Evolutionary conservation across 2,888 invertebrate genomes (phyloP), one percentile per base, ranked within the genome.

Genomic region (Sarcophaga carnaria): DNA sequence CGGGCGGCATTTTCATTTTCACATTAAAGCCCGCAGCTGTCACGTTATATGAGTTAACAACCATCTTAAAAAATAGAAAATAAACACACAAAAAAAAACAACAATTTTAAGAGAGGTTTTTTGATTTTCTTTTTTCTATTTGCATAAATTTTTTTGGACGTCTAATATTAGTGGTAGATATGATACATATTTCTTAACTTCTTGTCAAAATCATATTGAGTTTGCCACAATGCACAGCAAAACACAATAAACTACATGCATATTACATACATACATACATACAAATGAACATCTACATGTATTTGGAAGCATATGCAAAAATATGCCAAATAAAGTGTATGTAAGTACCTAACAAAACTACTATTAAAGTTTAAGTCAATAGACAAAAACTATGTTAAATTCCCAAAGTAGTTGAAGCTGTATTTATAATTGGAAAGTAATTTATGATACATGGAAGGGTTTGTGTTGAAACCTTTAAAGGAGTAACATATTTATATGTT

Each of bases 21-120:
- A 90, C 83, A 90, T 91, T 89, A 88, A 90, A 89, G 91, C 92
- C 92, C 88, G 89, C 87, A 92, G 92, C 92, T 91, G 92, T 92
- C 92, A 92, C 92, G 92, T 89, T 87, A 85, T 89, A 89, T 90
- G 80, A 86, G 83, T 89, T 88, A 86, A 83, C 83, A 86, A 86
- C 80, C 86, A 83, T 86, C 86, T 76, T 80, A 85, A 47, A 54
- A 75, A 71, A 64, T 47, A 64, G 62, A 37, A 37, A 37, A 37
- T 37, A 37, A 37, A 37, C 37, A 72, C 14, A 22, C 8, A 62
- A 80, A 80, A 80, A 78, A 80, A 22, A 85, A 71, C 59, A 85
- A 83, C 59, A 59, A 74, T 80, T 82, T 76, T 80, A 20, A 37
- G 37, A 37, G 37, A 37, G 74, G 45, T 63, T 54, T 77, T 59